phyloP scores from a whole-genome alignment of 2,888 invertebrate species.

The Drosophila fulvimacula region DNA sequence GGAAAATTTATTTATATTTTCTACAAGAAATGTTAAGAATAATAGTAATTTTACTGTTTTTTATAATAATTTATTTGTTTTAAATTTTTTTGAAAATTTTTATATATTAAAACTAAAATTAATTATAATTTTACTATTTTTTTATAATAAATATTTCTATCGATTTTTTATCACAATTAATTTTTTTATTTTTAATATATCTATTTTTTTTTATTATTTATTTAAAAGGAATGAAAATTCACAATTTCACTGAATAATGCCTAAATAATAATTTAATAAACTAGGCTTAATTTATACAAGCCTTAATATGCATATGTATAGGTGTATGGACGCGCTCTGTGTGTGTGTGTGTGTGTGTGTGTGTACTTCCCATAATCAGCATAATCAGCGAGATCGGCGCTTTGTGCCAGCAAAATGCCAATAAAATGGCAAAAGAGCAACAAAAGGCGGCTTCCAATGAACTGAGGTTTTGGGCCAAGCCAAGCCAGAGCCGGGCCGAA shows the following conservation, averaged over 20 bases:
- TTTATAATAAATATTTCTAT: too few relatives aligned
- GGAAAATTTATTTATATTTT: too few relatives aligned
- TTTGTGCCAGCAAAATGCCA: conserved; percentile 73
- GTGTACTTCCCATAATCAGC: conserved; percentile 66
- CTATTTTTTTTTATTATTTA: too few relatives aligned
- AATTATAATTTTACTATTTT: too few relatives aligned
- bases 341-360: conserved; percentile 16
- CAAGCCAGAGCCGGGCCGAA: conserved; percentile 37
- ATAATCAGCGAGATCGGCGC: conserved; percentile 81
- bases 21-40: too few relatives aligned
- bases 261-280: not conserved
- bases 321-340: not conserved
- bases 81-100: too few relatives aligned
- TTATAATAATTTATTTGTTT: too few relatives aligned
- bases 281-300: not conserved
- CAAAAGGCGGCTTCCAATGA: conserved; percentile 59
- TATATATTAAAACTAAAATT: too few relatives aligned
- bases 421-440: conserved; percentile 60
- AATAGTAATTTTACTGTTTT: too few relatives aligned
- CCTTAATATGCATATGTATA: not conserved
- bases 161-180: too few relatives aligned
- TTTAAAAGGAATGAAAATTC: not conserved
- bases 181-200: too few relatives aligned
- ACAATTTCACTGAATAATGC: not conserved
- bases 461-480: conserved; percentile 41